Evolutionary conservation across 2,797 vertebrate genomes (phyloP).

Genomic region (Lophius americanus): DNA sequence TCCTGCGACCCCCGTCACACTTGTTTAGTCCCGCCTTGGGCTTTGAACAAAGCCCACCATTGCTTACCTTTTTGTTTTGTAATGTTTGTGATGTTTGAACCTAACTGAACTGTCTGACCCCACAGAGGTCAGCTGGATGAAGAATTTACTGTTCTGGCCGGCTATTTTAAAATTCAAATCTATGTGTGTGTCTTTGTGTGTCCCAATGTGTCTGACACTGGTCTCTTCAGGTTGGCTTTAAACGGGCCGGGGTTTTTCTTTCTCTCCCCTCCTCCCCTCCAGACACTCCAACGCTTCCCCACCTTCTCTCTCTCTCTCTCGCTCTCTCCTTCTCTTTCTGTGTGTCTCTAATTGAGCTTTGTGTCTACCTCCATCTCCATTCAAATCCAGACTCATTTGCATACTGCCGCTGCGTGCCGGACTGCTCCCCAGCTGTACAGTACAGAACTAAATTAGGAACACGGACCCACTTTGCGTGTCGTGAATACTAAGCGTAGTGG

Average conservation of each 20-base stretch:
- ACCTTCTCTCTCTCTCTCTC: constrained; percentile 22
- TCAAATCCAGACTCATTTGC: constrained; percentile 88
- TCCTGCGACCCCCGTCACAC: constrained; percentile 10
- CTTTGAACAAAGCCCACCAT: background rate
- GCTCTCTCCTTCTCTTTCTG: constrained; percentile 45
- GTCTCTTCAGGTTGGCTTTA: constrained; percentile 79
- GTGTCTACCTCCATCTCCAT: constrained; percentile 83
- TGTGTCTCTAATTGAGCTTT: constrained; percentile 84
- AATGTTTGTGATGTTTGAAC: no score
- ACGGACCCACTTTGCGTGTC: constrained; percentile 91
- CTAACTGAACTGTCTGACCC: constrained; percentile 43
- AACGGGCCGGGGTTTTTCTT: constrained; percentile 67
- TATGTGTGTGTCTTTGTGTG: constrained; percentile 56
- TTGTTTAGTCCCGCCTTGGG: constrained; percentile 15
- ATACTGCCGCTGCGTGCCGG: constrained; percentile 80
- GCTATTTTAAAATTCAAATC: constrained; percentile 45
- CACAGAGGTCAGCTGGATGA: constrained; percentile 48
- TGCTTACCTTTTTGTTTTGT: constrained; percentile 18
- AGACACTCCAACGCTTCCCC: constrained; percentile 68
- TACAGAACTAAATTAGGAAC: constrained; percentile 86
- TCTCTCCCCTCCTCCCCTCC: constrained; percentile 30
- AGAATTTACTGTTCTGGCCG: constrained; percentile 27
- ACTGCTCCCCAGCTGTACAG: constrained; percentile 88
- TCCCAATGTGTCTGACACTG: constrained; percentile 57
- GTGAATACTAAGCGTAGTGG: constrained; percentile 86